phyloP scores from a whole-genome alignment of 2,797 vertebrate species.

The Lacerta viridis region DNA sequence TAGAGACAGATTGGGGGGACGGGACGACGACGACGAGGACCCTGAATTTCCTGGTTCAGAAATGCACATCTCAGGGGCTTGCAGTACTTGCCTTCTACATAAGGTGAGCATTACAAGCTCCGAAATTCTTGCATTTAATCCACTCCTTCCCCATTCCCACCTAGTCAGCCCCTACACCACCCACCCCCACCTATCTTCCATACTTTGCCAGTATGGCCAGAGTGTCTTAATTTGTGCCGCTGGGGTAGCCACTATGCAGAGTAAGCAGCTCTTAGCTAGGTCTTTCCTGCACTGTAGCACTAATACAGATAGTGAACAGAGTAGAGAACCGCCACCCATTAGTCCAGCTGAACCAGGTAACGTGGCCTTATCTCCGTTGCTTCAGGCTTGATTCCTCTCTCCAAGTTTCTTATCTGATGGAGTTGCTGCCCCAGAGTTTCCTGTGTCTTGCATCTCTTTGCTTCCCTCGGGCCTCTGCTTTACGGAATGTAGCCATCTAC shows the following conservation, averaged over 20 bases:
- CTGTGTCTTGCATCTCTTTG: too few species aligned
- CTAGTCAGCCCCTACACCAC: not conserved
- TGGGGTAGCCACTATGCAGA: not conserved
- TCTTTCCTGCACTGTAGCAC: not conserved
- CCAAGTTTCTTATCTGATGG: not conserved
- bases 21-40: accelerated
- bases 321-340: not conserved
- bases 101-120: not conserved
- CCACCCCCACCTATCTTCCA: not conserved
- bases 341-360: not conserved
- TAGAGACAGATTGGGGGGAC: not conserved
- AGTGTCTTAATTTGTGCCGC: not conserved
- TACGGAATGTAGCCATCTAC: not conserved
- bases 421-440: not conserved
- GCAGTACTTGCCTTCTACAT: not conserved
- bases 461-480: not conserved
- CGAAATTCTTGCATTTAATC: too few species aligned
- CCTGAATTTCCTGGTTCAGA: not conserved
- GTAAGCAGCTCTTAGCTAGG: not conserved
- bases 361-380: not conserved
- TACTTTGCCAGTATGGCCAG: not conserved
- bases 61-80: not conserved
- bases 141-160: not conserved
- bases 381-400: not conserved
- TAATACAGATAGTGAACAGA: not conserved